phyloP scores from a whole-genome alignment of 2,888 invertebrate genomes.

The Ennomos quercinarius region DNA sequence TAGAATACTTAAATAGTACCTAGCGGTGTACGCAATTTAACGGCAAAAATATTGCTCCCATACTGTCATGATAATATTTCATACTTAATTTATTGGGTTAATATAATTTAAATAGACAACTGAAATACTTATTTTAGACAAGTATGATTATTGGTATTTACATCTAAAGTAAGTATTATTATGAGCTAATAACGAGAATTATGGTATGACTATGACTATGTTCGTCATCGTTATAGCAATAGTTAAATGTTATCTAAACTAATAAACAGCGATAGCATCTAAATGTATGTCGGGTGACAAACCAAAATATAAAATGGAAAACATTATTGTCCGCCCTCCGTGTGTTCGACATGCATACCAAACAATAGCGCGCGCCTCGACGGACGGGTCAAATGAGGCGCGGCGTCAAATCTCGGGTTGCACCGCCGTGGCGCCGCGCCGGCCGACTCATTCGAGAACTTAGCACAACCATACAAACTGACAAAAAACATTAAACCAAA shows the following conservation, averaged over 20 bases:
- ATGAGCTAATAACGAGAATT: too few relatives aligned
- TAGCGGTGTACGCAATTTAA: too few relatives aligned
- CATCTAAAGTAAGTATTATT: too few relatives aligned
- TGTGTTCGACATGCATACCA: constrained; percentile 68
- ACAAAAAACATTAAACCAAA: constrained; percentile 67
- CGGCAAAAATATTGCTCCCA: too few relatives aligned
- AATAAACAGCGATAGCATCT: constrained; percentile 40
- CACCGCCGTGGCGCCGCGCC: constrained; percentile 78
- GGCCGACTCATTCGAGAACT: constrained; percentile 70
- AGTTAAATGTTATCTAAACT: constrained; percentile 23
- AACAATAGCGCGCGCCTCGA: constrained; percentile 73
- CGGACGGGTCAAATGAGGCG: constrained; percentile 79
- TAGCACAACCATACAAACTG: constrained; percentile 70
- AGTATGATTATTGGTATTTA: too few relatives aligned
- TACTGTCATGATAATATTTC: too few relatives aligned
- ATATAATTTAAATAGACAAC: too few relatives aligned
- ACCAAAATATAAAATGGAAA: constrained; percentile 60
- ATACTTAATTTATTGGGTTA: too few relatives aligned
- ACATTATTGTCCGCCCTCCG: constrained; percentile 56
- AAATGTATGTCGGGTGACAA: constrained; percentile 55
- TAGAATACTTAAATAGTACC: too few relatives aligned
- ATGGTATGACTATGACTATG: not conserved
- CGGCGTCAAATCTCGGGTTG: constrained; percentile 79
- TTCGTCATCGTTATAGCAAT: constrained; percentile 13
- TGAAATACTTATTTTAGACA: too few relatives aligned